Base-by-base conservation (phyloP, 53 echinoderm and acorn worm species). In the Apostichopus leukothele region DNA sequence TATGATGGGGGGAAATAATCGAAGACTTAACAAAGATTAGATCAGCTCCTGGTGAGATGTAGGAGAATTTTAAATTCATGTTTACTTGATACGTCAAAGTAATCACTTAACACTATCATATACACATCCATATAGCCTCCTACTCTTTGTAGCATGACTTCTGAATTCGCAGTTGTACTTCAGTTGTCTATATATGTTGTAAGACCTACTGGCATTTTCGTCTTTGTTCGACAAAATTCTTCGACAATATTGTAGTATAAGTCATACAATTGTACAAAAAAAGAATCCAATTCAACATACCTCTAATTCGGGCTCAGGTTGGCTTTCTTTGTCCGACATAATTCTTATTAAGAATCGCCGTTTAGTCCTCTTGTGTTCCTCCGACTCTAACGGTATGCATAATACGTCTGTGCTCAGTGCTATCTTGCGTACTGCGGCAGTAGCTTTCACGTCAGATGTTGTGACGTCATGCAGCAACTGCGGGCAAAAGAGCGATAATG, bases 301-400 rank as follows among this genome's bases (percentile, higher is more conserved):
- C 81, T 81, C 55, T 18, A 19, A 54, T 81, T 81, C 81, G 22
- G 21, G 19, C 60, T 81, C 81, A 3, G 54, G 21, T 81, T 53
- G 54, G 5, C 16, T 23, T 81, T 81, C 81, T 55, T 21, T 81
- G 59, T 81, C 81, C 81, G 81, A 81, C 81, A 81, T 81, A 21
- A 81, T 81, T 81, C 81, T 16, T n/a, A 81, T 54, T 22, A 81
- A 59, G 59, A 54, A 81, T 81, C 23, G 81, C 18, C 81, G 81
- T 81, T 81, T 81, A 21, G 18, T 57, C 51, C 21, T 81, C 81
- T 81, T 81, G 55, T 22, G 52, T 54, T 53, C 16, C 16, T 11
- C 71, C 53, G 81, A 55, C 5, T 81, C 81, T 21, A 81, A 19
- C 81, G 81, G 81, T 81, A 81, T 53, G 60, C 81, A 81, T 81